phyloP scores from a whole-genome alignment of 2,888 invertebrate genomes.

The Heteromurus nitidus region DNA sequence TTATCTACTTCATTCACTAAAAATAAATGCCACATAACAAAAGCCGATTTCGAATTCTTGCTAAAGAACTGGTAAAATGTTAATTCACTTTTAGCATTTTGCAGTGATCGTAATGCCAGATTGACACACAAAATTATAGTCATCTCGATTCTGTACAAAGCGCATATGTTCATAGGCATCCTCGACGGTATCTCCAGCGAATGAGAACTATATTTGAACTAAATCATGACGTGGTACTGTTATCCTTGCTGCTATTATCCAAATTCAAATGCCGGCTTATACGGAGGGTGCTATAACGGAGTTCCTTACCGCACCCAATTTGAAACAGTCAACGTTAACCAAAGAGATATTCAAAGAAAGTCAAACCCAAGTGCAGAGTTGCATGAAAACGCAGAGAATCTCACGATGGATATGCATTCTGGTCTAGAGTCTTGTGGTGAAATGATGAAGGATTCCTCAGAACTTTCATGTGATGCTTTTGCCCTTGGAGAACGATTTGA shows the following conservation, averaged over 20 bases:
- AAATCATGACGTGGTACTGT: conserved; percentile 25
- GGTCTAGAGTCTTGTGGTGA: conserved; percentile 22
- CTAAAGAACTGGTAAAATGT: too few species aligned
- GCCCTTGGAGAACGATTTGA: conserved; percentile 42
- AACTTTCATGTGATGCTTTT: conserved; percentile 38
- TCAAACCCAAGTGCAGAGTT: conserved; percentile 14
- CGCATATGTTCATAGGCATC: too few species aligned
- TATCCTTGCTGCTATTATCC: conserved; percentile 37
- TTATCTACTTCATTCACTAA: too few species aligned
- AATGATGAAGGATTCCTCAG: conserved; percentile 35
- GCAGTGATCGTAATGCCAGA: too few species aligned
- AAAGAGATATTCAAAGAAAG: not conserved
- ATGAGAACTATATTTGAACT: too few species aligned
- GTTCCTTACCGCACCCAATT: conserved; percentile 37
- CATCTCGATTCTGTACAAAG: too few species aligned
- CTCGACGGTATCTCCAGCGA: too few species aligned
- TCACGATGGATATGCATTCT: conserved; percentile 27
- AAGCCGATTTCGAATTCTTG: too few species aligned
- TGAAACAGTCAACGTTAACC: conserved; percentile 7
- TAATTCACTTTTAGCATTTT: too few species aligned
- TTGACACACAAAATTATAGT: too few species aligned
- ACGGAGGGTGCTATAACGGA: conserved; percentile 50
- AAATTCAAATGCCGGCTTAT: conserved; percentile 4
- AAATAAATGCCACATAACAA: too few species aligned
- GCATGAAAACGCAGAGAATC: conserved; percentile 12